A percentile compares a stretch with the other conserved stretches of the same genome.
Evolutionary conservation across 2,888 invertebrate species (phyloP).

Genomic region (Drosophila leonis): DNA sequence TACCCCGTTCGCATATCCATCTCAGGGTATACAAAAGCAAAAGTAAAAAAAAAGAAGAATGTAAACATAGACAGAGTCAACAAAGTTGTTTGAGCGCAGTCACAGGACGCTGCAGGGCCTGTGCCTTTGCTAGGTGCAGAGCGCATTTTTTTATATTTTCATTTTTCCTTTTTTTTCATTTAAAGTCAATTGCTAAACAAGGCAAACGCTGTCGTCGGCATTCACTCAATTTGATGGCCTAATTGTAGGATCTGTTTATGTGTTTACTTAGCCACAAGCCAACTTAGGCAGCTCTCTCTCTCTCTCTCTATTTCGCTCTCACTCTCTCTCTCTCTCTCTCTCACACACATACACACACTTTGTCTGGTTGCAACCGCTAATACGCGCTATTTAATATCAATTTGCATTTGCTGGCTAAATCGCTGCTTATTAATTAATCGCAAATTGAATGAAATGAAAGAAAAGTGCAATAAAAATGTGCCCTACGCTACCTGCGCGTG

Average conservation of each 20-base stretch:
- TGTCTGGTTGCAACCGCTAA: slow-evolving; percentile 58
- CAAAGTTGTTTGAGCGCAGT: slow-evolving; percentile 51
- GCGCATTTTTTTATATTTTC: not conserved
- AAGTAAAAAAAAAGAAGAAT: slow-evolving; percentile 24
- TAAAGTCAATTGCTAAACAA: slow-evolving; percentile 57
- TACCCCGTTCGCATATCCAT: not conserved
- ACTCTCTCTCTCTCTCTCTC: not conserved
- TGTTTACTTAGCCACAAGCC: slow-evolving; percentile 4
- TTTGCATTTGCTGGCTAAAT: slow-evolving; percentile 69
- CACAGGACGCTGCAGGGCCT: slow-evolving; percentile 7
- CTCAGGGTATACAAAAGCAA: slow-evolving; percentile 1
- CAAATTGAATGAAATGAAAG: slow-evolving; percentile 51
- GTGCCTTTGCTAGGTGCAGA: not conserved
- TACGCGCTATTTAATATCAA: slow-evolving; percentile 77
- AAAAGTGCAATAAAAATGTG: slow-evolving; percentile 24
- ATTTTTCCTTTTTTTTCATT: not conserved
- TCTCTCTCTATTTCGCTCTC: not conserved
- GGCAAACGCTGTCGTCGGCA: slow-evolving; percentile 27
- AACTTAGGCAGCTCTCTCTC: not conserved
- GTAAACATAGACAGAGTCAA: slow-evolving; percentile 76
- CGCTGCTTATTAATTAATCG: slow-evolving; percentile 75
- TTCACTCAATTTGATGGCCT: slow-evolving; percentile 49
- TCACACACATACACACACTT: not conserved
- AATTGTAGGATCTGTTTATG: slow-evolving; percentile 36
- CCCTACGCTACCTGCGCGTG: slow-evolving; percentile 9